Base-by-base conservation (phyloP, 2,797 vertebrate species). In the Dipus sagitta region DNA sequence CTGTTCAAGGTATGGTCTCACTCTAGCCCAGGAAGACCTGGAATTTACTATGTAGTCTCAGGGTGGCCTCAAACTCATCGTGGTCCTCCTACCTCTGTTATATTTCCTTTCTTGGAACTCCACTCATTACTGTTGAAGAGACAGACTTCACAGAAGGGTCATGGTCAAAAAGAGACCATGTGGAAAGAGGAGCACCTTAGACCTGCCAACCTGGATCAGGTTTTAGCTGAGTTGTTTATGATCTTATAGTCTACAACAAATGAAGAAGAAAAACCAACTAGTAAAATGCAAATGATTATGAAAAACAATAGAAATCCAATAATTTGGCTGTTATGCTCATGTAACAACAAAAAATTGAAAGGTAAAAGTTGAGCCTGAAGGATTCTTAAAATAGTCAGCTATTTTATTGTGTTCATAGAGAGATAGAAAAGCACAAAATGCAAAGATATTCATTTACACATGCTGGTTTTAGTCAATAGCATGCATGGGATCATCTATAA, bases 221-320 rank as follows among this genome's bases (percentile, higher is more conserved):
- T 23, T 79, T 74, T 54, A 88, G 4, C 3, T 79, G 21, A 76
- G 24, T 65, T 67, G 2, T 6, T 34, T 34, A 12, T 75, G 6
- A 71, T 52, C n/a, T 64, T 54, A 47, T 21, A 6, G 80, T 32
- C n/a, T 7, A 92, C 30, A 80, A 6, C 1, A 85, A 18, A 28
- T 65, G 7, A n/a, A 89, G 72, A 11, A 74, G 42, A 70, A 86
- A 86, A 86, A 54, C 24, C 5, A 83, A 14, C 5, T 14, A 79
- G 12, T 52, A 65, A 72, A 77, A 47, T 58, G 21, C 14, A 86
- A 4, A 87, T 13, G 58, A 71, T 47, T 88, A 9, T 83, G 30
- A 94, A 92, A 86, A 64, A 89, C 62, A 84, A 89, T 58, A 80
- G 18, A 75, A 18, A 1, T 74, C 64, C 2, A 72, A 38, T 34